Evolutionary conservation across 2,888 invertebrate genomes (phyloP), one percentile per base, ranked within the genome.

Genomic region (Pollenia amentaria): DNA sequence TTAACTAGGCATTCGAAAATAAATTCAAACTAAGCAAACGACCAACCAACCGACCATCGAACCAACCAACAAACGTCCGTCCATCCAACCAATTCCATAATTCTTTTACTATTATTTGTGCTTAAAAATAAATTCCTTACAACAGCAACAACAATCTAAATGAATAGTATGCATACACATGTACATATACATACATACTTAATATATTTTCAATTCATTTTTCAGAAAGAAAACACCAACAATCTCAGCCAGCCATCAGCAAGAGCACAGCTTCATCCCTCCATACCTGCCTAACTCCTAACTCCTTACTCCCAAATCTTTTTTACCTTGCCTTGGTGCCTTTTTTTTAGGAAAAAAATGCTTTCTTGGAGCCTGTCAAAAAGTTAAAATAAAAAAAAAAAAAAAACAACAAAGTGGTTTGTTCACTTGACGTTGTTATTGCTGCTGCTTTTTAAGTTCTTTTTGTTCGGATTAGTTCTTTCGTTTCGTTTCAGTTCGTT

Each of bases 401-500:
- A 62, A 60, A 12, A 55, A 46, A 69, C 44, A 67, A 72, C 48
- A 87, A 87, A 87, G 87, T 87, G 76, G 87, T 87, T 87, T 64
- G 80, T 84, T 84, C 80, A 80, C 72, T 84, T 86, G 65, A 46
- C 62, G 42, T 79, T 87, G 62, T 62, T 76, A 16, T 51, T 69
- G 72, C 69, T 78, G 51, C 38, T 62, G 69, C 67, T 53, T 46
- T 46, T 55, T 44, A 8, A 38, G 73, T 70, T 84, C 42, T 64
- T 83, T 76, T 51, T 72, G 69, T 73, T 82, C 42, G 76, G 67
- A 87, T 83, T 84, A 77, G 64, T 77, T 85, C 72, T 84, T 80
- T 67, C 76, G 83, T 82, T 69, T 53, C 75, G 75, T 87, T 83
- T 87, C 65, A 84, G 77, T 87, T 87, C 77, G 87, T 84, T 87